These are phyloP conservation scores for Nyctalus aviator DNA, from an alignment of 2,797 vertebrate genomes.

Conservation along the genomic window DNA sequence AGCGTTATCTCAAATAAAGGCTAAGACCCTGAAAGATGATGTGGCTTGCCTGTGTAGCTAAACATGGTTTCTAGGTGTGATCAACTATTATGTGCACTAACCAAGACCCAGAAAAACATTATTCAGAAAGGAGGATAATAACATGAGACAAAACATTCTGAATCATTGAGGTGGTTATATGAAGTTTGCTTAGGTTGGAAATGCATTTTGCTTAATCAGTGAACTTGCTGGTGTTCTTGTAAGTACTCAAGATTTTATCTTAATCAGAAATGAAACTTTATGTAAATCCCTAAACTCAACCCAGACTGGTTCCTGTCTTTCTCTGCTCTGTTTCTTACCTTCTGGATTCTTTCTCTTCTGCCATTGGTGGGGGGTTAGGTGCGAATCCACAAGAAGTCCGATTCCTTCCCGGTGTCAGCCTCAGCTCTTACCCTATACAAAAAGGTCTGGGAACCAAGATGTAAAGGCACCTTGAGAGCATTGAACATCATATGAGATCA, in stretches of 20 bases:
- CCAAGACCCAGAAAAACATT: not conserved
- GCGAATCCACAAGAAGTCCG: not conserved
- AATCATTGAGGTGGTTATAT: not conserved
- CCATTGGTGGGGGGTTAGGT: not conserved
- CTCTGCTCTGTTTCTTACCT: not conserved
- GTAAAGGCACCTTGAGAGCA: not conserved
- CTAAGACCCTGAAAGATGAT: not conserved
- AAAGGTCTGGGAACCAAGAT: not conserved
- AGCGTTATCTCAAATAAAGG: conserved; percentile 6
- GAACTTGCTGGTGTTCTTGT: not conserved
- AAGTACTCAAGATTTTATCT: conserved; percentile 21
- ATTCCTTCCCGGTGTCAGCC: not conserved
- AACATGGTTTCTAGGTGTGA: not conserved
- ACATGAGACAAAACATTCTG: not conserved
- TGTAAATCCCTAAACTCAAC: not conserved
- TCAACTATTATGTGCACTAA: not conserved
- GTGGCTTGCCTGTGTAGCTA: conserved; percentile 1
- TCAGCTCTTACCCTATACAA: not conserved
- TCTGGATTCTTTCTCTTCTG: conserved; percentile 11
- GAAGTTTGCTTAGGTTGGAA: not conserved
- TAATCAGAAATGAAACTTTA: conserved; percentile 44
- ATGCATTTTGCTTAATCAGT: conserved; percentile 19
- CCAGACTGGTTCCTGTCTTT: not conserved
- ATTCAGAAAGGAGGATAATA: not conserved
- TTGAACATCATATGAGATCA: not conserved